Conservation (phyloP, 2,888 invertebrate species). For the Lepidocyrtinus sp. region DNA sequence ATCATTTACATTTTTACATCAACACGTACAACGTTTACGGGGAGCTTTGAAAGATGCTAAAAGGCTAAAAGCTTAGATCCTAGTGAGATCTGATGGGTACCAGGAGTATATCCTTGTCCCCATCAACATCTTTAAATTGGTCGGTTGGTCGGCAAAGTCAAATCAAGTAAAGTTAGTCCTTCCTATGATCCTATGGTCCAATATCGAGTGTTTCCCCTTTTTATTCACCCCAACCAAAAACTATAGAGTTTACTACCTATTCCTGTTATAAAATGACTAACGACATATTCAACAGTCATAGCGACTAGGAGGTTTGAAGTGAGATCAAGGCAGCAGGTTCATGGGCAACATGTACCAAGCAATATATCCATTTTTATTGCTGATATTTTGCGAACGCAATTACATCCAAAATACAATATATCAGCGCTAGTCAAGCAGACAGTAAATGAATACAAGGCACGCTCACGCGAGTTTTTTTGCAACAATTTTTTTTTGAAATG, state of each 20-base stretch:
- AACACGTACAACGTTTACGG: background rate
- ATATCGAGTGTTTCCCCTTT: too few species aligned
- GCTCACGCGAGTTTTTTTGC: background rate
- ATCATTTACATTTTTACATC: background rate
- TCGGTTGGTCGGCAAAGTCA: too few species aligned
- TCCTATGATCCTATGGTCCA: too few species aligned
- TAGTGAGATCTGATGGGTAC: too few species aligned
- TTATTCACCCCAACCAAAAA: background rate
- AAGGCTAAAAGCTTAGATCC: background rate
- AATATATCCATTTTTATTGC: too few species aligned
- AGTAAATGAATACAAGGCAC: background rate
- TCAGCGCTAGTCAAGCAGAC: background rate
- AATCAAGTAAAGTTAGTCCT: conserved; percentile 2
- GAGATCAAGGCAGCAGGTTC: conserved; percentile 61
- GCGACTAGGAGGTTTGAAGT: conserved; percentile 20
- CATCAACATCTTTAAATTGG: conserved; percentile 38
- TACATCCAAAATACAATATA: background rate
- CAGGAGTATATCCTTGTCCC: conserved; percentile 40
- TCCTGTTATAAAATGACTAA: conserved; percentile 20
- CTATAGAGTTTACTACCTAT: conserved; percentile 19
- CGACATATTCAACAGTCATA: background rate
- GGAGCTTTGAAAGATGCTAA: too few species aligned
- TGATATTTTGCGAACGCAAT: background rate
- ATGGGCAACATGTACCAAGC: conserved; percentile 52
- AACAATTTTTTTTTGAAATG: background rate